Conservation (phyloP, 2,888 invertebrate genomes). For the Autographa pulchrina region DNA sequence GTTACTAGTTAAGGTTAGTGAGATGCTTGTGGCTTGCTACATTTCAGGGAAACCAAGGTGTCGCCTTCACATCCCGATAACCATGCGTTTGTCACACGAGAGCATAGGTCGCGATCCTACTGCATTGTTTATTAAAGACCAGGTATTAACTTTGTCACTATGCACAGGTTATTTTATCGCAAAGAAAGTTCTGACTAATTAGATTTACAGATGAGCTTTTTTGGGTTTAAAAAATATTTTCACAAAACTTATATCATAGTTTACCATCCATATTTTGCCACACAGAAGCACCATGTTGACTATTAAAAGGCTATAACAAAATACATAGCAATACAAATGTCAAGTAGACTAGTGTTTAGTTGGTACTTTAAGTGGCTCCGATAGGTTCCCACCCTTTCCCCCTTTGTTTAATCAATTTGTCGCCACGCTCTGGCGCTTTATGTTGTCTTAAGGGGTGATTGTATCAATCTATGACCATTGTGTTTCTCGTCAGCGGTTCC, state of each 20-base stretch:
- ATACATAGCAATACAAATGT: neutral
- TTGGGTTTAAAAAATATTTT: too few relatives aligned
- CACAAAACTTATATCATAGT: too few relatives aligned
- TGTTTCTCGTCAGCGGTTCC: constrained; percentile 16
- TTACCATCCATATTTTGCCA: too few relatives aligned
- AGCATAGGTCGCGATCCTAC: constrained; percentile 42
- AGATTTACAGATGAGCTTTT: too few relatives aligned
- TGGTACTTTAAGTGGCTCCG: constrained; percentile 29
- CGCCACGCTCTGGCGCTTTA: constrained; percentile 39
- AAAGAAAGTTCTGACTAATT: too few relatives aligned
- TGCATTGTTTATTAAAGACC: constrained; percentile 14
- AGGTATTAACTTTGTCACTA: neutral
- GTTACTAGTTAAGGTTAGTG: constrained; percentile 50
- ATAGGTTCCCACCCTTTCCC: constrained; percentile 43
- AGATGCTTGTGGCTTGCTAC: constrained; percentile 67
- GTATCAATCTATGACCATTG: constrained; percentile 47
- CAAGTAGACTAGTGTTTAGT: constrained; percentile 12
- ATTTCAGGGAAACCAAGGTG: constrained; percentile 74
- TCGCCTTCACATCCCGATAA: constrained; percentile 65
- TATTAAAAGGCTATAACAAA: neutral
- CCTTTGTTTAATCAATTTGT: constrained; percentile 42
- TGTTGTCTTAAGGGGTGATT: constrained; percentile 38
- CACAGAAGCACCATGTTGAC: neutral
- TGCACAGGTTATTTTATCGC: too few relatives aligned
- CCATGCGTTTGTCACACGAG: constrained; percentile 41